Conservation (phyloP, 2,888 invertebrate genomes). For the Andrena camellia region DNA sequence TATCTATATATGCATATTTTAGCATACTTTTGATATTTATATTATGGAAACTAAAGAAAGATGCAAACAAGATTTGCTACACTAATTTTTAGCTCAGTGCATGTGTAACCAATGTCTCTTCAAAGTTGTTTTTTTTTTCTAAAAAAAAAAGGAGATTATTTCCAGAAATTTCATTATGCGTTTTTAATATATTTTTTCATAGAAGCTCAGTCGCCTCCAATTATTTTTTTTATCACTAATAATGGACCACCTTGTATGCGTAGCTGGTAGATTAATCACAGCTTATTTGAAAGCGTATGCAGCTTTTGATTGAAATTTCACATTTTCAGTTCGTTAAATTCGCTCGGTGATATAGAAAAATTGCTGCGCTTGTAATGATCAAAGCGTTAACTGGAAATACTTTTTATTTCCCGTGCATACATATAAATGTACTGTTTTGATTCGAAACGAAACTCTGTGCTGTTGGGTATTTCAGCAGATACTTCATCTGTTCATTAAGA, state of each 20-base stretch:
- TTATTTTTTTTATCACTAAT: too few species aligned
- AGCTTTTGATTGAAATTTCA: constrained; percentile 1
- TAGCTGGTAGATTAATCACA: background rate
- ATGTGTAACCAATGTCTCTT: too few species aligned
- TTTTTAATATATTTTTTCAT: too few species aligned
- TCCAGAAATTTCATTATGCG: too few species aligned
- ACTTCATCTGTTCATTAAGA: background rate
- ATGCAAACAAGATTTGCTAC: too few species aligned
- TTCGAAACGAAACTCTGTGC: background rate
- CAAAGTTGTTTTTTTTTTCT: too few species aligned
- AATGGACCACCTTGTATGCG: background rate
- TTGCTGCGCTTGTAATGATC: background rate
- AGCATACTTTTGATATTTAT: too few species aligned
- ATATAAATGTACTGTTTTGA: background rate
- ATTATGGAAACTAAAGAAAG: too few species aligned
- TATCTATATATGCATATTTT: too few species aligned
- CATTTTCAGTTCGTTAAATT: constrained; percentile 6
- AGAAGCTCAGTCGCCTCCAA: too few species aligned
- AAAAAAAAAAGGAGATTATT: too few species aligned
- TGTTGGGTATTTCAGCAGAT: background rate
- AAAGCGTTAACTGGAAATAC: background rate
- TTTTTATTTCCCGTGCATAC: background rate
- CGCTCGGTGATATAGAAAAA: background rate
- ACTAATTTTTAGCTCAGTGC: too few species aligned
- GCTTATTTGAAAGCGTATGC: background rate